Base-by-base conservation (phyloP, 2,113 vertebrate species). In the Semicossyphus pulcher region DNA sequence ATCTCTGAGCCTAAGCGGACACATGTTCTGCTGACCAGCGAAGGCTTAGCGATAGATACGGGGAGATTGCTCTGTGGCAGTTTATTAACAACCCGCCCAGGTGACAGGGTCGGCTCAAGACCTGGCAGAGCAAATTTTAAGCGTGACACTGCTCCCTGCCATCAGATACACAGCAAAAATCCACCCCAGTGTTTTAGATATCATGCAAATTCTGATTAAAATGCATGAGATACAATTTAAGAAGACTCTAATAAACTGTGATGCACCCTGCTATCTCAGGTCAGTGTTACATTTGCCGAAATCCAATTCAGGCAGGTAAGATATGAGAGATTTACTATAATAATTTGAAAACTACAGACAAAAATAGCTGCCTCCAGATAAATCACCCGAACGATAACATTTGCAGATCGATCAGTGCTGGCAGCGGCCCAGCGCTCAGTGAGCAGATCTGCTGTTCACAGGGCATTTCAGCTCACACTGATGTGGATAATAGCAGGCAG, bases 11-110 rank as follows among this genome's bases (percentile, higher is more conserved):
- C 60, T 74, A 69, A 86, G 76, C 69, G 77, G 44, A 87, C 70
- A 78, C 28, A 53, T 76, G 83, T 88, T 85, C 73, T 88, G 78
- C 91, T 91, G 91, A 91, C 83, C 85, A 80, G 72, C 48, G 61
- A 64, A 80, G 79, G 34, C 62, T 64, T 54, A 58, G 32, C 28
- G 28, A 48, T 61, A 42, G 74, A 86, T 85, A 49, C 0, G 57
- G 54, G 66, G 64, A 78, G 67, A 81, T 86, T 76, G 41, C 76
- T 84, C 76, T 21, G 23, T 63, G 64, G 78, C 76, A 67, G 63
- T 89, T 83, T 87, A 78, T 81, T 78, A 86, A 78, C 71, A 79
- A 53, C 71, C 76, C 28, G 34, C 5, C 63, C 44, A 58, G 76
- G 64, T 80, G 76, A 63, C 63, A 48, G 67, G 80, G 56, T 75